Percentiles rank a stretch among this genome's conserved stretches.
Conservation (phyloP, 2,888 invertebrate genomes). For the Diachrysia chrysitis region DNA sequence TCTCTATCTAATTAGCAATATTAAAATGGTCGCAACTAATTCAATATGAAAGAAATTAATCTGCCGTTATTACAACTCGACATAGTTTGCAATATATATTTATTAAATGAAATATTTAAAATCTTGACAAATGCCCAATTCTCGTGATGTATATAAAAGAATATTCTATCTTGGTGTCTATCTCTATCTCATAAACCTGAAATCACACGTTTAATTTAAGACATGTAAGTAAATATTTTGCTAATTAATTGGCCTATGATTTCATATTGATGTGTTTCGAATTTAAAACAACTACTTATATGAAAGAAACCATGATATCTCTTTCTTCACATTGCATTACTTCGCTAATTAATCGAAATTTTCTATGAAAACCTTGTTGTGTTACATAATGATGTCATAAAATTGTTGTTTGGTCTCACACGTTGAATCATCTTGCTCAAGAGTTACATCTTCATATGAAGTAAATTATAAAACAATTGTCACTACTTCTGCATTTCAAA, state of each 20-base stretch:
- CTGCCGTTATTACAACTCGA: too few relatives aligned
- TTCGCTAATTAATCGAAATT: background rate
- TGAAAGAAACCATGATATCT: background rate
- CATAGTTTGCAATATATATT: too few relatives aligned
- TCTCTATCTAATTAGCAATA: too few relatives aligned
- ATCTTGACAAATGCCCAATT: too few relatives aligned
- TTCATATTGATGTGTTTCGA: background rate
- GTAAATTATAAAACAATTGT: slow-evolving; percentile 39
- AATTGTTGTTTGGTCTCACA: slow-evolving; percentile 10
- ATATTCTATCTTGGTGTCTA: too few relatives aligned
- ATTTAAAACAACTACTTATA: background rate
- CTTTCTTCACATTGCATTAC: background rate
- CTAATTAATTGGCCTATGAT: background rate
- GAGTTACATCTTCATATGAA: slow-evolving; percentile 12
- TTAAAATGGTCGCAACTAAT: too few relatives aligned
- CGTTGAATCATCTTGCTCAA: slow-evolving; percentile 23
- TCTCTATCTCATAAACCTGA: background rate
- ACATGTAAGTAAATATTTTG: background rate
- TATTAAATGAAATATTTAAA: too few relatives aligned
- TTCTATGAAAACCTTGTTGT: background rate
- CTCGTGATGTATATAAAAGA: too few relatives aligned
- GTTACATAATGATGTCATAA: slow-evolving; percentile 29
- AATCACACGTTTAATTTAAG: background rate
- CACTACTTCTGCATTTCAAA: slow-evolving; percentile 31
- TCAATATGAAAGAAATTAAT: too few relatives aligned